phyloP scores from a whole-genome alignment of 1,140 invertebrate species.

The Babylonia areolata region DNA sequence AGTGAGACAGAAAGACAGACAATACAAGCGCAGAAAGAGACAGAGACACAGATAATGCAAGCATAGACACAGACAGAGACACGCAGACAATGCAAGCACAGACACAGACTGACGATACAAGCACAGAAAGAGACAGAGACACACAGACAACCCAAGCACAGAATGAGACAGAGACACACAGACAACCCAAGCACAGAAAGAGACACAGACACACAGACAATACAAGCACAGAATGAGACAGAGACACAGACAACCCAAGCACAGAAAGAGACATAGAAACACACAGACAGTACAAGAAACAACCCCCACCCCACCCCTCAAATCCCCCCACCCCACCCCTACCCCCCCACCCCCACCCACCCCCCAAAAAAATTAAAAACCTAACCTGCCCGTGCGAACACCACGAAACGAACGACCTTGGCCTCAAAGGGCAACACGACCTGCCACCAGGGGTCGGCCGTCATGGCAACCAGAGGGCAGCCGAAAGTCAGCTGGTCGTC shows the following conservation, averaged over 20 bases:
- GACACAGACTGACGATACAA: neutral
- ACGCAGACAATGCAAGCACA: conserved; percentile 4
- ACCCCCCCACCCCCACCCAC: too few relatives aligned
- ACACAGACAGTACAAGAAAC: neutral
- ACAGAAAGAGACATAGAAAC: neutral
- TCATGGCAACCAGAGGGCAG: neutral
- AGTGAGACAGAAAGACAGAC: too few relatives aligned
- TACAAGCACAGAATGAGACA: too few relatives aligned
- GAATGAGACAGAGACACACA: neutral
- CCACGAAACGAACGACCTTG: conserved; percentile 3
- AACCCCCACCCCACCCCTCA: too few relatives aligned
- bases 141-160: conserved; percentile 1
- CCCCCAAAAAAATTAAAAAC: too few relatives aligned
- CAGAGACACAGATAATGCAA: too few relatives aligned
- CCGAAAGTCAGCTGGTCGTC: neutral
- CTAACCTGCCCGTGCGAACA: neutral
- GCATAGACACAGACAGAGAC: conserved; percentile 12
- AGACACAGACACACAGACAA: neutral
- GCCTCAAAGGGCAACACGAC: neutral
- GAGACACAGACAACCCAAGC: neutral
- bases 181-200: conserved; percentile 8
- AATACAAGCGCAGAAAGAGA: too few relatives aligned
- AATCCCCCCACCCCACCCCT: too few relatives aligned
- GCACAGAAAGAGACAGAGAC: conserved; percentile 11
- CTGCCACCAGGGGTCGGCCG: conserved; percentile 10